Evolutionary conservation across 2,113 vertebrate genomes (phyloP), one percentile per base, ranked within the genome.

Genomic region (Recurvirostra avosetta): DNA sequence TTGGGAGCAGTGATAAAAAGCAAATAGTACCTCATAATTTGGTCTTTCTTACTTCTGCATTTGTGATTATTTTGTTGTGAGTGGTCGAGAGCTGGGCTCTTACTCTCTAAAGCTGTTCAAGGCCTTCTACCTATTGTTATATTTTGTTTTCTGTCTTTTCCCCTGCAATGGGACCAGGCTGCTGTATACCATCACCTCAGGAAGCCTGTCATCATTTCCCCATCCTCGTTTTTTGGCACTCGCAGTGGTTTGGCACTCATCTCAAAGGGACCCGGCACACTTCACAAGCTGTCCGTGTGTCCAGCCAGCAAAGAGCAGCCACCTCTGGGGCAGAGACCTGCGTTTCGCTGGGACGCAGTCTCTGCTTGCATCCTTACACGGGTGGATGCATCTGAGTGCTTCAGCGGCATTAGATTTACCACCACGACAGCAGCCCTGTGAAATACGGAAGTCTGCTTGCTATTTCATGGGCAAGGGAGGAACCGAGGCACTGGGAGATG

Each of bases 1-100:
- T 95, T 95, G 90, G 65, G 79, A 96, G 91, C 65, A 73, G 68
- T 75, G 95, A 95, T 95, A 86, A 83, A 92, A 92, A 97, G 87
- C 83, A 97, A 97, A 96, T 95, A 94, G 84, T 82, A 32, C 91
- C 82, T 94, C 95, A 78, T 95, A 88, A 96, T 95, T 92, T 79
- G 75, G 27, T 94, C 58, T n/a, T 73, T 88, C 95, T 90, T 38
- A 19, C 49, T 95, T 91, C 84, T 76, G 25, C 49, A 38, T 63
- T 95, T 85, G 47, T 70, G 87, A 67, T 88, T 90, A 71, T 92
- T 43, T 90, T 90, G 19, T 87, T 61, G 16, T 72, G 58, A 89
- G 53, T 88, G 22, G 14, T 81, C 77, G 41, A 93, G 75, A 88
- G 29, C 27, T 9, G n/a, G 12, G 7, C 23, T 92, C 6, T 82